A percentile compares a stretch with the other conserved stretches of the same genome.
These are phyloP conservation scores for Cotesia vestalis DNA, from an alignment of 1,140 invertebrate genomes.

Conservation along the genomic window DNA sequence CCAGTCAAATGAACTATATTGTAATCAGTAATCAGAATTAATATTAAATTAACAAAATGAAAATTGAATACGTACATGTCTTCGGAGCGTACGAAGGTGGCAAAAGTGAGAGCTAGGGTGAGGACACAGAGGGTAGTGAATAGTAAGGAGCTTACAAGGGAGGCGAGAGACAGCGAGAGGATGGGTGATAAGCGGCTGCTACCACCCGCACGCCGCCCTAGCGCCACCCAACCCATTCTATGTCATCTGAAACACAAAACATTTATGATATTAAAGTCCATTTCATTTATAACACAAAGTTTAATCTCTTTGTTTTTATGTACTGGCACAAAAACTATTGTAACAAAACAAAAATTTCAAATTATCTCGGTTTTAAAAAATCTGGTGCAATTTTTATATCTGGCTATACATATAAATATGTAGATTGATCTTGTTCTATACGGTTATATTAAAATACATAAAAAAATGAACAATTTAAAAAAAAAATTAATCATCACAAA, in stretches of 20 bases:
- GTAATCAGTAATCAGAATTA: background rate
- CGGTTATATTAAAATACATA: no score
- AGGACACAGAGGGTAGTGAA: slow-evolving; percentile 57
- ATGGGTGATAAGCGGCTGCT: slow-evolving; percentile 63
- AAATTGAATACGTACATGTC: slow-evolving; percentile 60
- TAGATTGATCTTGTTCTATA: no score
- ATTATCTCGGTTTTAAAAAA: no score
- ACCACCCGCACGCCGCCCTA: slow-evolving; percentile 65
- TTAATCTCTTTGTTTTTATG: no score
- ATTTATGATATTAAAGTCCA: background rate
- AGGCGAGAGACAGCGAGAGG: slow-evolving; percentile 65
- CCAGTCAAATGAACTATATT: background rate
- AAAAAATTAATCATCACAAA: no score
- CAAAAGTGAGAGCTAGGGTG: slow-evolving; percentile 59
- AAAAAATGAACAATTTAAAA: no score
- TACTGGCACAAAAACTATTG: no score
- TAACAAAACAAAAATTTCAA: no score
- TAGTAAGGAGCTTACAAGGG: slow-evolving; percentile 61
- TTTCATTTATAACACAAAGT: no score
- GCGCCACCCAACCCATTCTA: slow-evolving; percentile 67
- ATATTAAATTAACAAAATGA: no score
- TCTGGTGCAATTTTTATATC: no score
- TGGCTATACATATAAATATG: no score
- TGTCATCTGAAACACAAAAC: slow-evolving; percentile 64
- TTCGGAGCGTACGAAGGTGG: slow-evolving; percentile 58